A percentile compares a stretch with the other conserved stretches of the same genome.
Conservation (phyloP, 2,888 invertebrate genomes). For the Iselma pallidipennis region DNA sequence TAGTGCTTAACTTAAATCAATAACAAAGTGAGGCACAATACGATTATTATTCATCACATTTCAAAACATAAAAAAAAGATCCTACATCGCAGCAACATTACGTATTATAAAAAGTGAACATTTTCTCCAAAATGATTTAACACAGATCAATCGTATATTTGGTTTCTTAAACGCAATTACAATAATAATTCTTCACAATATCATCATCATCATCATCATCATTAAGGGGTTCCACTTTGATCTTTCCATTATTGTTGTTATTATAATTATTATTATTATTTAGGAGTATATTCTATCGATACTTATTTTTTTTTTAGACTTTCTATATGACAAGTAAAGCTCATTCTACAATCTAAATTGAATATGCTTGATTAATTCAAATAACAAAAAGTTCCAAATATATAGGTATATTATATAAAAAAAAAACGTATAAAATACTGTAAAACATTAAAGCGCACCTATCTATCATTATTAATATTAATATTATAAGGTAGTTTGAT, state of each 20-base stretch:
- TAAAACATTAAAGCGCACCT: slow-evolving; percentile 22
- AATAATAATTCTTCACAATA: slow-evolving; percentile 2
- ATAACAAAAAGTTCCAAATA: background rate
- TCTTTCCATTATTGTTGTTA: background rate
- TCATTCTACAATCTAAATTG: slow-evolving; percentile 28
- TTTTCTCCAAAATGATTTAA: slow-evolving; percentile 8
- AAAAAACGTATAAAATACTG: slow-evolving; percentile 6
- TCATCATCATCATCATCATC: background rate
- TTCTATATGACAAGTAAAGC: slow-evolving; percentile 38
- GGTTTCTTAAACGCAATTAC: slow-evolving; percentile 8
- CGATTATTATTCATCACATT: slow-evolving; percentile 42
- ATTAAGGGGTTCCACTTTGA: slow-evolving; percentile 9
- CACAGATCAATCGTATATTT: slow-evolving; percentile 16
- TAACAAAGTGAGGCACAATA: slow-evolving; percentile 51
- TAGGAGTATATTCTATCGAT: slow-evolving; percentile 12
- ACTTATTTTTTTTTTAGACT: slow-evolving; percentile 27
- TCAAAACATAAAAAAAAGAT: slow-evolving; percentile 29
- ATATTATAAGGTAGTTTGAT: slow-evolving; percentile 1
- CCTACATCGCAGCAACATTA: slow-evolving; percentile 25
- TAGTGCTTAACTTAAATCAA: slow-evolving; percentile 47
- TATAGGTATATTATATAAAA: background rate
- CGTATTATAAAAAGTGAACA: no score
- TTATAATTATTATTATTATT: background rate
- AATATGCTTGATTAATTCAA: background rate
- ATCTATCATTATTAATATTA: slow-evolving; percentile 6